A percentile compares a stretch with the other conserved stretches of the same genome.
Conservation (phyloP, 2,797 vertebrate species). For the Setipinna tenuifilis region DNA sequence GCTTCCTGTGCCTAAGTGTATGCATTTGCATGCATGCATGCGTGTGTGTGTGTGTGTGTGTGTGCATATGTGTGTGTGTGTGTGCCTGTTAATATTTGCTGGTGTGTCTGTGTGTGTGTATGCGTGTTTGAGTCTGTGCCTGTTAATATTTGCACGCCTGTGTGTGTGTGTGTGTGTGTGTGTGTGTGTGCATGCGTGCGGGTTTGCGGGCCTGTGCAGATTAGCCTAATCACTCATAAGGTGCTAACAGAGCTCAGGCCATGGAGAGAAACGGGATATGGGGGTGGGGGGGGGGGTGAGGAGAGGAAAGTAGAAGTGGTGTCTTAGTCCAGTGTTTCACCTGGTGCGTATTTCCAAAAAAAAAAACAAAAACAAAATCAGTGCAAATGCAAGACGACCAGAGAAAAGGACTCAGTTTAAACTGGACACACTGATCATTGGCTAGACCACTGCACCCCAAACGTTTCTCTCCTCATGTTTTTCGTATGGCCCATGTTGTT, state of each 20-base stretch:
- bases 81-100: background rate
- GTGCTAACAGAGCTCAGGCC: constrained; percentile 5
- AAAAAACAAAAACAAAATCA: too few relatives aligned
- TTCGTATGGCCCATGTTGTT: too few relatives aligned
- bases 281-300: too few relatives aligned
- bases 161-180: background rate
- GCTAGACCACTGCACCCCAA: too few relatives aligned
- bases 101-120: background rate
- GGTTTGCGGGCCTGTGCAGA: background rate
- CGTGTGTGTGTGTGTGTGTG: background rate
- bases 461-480: too few relatives aligned
- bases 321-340: too few relatives aligned
- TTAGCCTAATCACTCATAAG: constrained; percentile 23
- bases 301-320: too few relatives aligned
- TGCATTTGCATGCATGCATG: background rate
- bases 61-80: background rate
- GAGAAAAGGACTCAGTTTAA: too few relatives aligned
- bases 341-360: too few relatives aligned
- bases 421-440: too few relatives aligned
- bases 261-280: background rate
- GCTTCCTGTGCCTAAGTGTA: constrained; percentile 2
- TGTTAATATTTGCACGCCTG: background rate
- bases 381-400: too few relatives aligned
- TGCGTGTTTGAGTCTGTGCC: background rate
- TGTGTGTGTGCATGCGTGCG: background rate